phyloP scores from a whole-genome alignment of 2,888 invertebrate genomes.

The Athalia circularis region DNA sequence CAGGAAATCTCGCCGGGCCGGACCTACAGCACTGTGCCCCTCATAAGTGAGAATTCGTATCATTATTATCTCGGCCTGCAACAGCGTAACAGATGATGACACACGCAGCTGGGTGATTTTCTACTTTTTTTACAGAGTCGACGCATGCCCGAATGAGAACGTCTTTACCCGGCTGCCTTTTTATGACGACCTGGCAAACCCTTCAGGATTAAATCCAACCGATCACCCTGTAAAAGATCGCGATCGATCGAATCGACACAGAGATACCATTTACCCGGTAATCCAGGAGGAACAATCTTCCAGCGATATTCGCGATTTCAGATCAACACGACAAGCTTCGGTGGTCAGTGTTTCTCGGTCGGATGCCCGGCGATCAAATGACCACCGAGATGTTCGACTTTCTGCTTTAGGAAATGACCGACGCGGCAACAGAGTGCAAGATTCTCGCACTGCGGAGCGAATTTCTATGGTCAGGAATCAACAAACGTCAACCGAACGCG shows the following conservation, averaged over 20 bases:
- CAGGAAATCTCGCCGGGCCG: conserved; percentile 68
- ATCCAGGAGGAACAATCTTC: background rate
- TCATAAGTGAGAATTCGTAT: conserved; percentile 62
- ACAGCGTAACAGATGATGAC: too few species aligned
- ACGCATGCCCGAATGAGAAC: conserved; percentile 65
- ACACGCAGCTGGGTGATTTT: too few species aligned
- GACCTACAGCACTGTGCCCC: conserved; percentile 68
- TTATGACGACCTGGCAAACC: conserved; percentile 50
- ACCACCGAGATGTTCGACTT: conserved; percentile 22
- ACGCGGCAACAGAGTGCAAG: background rate
- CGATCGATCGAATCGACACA: background rate
- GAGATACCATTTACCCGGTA: background rate
- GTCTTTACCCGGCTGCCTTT: conserved; percentile 52
- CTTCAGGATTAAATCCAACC: conserved; percentile 22
- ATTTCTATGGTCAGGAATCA: conserved; percentile 14
- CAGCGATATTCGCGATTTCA: conserved; percentile 14
- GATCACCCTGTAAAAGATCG: background rate
- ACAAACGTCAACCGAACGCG: conserved; percentile 9
- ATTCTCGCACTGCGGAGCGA: conserved; percentile 21
- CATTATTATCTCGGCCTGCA: too few species aligned
- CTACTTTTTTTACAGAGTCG: conserved; percentile 58
- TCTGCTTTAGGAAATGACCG: conserved; percentile 2
- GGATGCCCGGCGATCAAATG: background rate
- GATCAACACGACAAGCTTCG: conserved; percentile 14
- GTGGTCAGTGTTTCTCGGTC: conserved; percentile 1